A percentile compares a stretch with the other conserved stretches of the same genome.
Conservation (phyloP, 2,797 vertebrate species). For the Danio jaintianensis region DNA sequence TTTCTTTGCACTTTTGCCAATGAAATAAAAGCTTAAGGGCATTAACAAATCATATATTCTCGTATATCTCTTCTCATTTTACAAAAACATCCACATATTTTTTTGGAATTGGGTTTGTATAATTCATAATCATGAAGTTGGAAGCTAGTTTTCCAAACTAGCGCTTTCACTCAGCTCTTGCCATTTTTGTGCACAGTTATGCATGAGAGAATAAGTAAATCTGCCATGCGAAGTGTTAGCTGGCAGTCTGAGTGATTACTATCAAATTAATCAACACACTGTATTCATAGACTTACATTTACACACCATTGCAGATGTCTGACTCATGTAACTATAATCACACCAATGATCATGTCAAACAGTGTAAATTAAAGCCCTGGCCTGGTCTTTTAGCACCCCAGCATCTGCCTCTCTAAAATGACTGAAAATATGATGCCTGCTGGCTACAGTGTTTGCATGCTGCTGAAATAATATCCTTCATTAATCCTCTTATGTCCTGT, state of each 20-base stretch:
- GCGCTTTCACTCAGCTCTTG: background rate
- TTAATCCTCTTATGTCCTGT: slow-evolving; percentile 37
- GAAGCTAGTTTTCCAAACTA: background rate
- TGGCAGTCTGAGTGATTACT: slow-evolving; percentile 5
- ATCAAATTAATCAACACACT: background rate
- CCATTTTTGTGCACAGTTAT: background rate
- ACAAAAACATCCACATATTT: no score
- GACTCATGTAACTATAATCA: slow-evolving; percentile 33
- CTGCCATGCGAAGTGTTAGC: background rate
- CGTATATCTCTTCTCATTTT: no score
- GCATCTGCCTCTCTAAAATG: slow-evolving; percentile 42
- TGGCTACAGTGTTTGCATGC: slow-evolving; percentile 16
- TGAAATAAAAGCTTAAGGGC: no score
- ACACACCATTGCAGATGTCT: slow-evolving; percentile 25
- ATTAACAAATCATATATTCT: no score
- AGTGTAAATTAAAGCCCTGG: slow-evolving; percentile 40
- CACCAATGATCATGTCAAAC: slow-evolving; percentile 40
- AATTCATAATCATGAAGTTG: background rate
- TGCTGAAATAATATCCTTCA: slow-evolving; percentile 43
- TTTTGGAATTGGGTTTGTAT: no score
- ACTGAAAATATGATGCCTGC: slow-evolving; percentile 13
- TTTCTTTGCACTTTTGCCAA: no score
- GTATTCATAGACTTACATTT: slow-evolving; percentile 31
- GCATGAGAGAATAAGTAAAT: slow-evolving; percentile 4
- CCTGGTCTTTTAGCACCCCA: slow-evolving; percentile 10